Base-by-base conservation (phyloP, 2,797 vertebrate genomes). In the Characodon lateralis region DNA sequence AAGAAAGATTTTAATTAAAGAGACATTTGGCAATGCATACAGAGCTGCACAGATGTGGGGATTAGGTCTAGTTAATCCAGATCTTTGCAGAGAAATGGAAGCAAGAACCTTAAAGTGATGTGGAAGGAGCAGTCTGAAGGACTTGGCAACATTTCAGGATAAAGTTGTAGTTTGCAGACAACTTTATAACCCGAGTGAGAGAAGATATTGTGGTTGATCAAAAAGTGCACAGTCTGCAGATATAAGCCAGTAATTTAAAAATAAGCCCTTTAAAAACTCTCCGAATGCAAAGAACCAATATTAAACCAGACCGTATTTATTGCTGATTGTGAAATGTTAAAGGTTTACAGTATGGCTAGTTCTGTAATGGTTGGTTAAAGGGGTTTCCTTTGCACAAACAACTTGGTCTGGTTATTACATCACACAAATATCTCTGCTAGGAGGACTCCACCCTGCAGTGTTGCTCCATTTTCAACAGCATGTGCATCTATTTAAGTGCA, bases 391-490 rank as follows among this genome's bases (percentile, higher is more conserved):
- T 76, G 51, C 73, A 75, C 48, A 53, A 24, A 71, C 18, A 6
- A 68, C 70, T 83, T 71, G 65, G 72, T 89, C 82, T 88, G 39
- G 31, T 28, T 72, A 74, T 89, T 89, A 85, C 86, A 81, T 92
- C 89, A 93, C 80, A 7, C 66, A 83, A 76, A 80, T 50, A 80
- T 81, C 83, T 72, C 80, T 5, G 77, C 77, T 88, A 71, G 68
- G 71, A 69, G 85, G 82, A 74, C 89, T 84, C 89, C 92, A 78
- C 89, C 92, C 89, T 85, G 85, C 77, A 83, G 88, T 71, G 5
- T 58, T 82, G 72, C 51, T 85, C 83, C 61, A 69, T 53, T 63
- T 78, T 75, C 84, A 65, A 24, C 75, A 80, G 63, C 6, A 5
- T 79, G 79, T 73, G 46, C 51, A 76, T 76, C 74, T 78, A 48